Evolutionary conservation across 92 coral and sea anemone genomes (phyloP).

Genomic region (Actinernus sp.): DNA sequence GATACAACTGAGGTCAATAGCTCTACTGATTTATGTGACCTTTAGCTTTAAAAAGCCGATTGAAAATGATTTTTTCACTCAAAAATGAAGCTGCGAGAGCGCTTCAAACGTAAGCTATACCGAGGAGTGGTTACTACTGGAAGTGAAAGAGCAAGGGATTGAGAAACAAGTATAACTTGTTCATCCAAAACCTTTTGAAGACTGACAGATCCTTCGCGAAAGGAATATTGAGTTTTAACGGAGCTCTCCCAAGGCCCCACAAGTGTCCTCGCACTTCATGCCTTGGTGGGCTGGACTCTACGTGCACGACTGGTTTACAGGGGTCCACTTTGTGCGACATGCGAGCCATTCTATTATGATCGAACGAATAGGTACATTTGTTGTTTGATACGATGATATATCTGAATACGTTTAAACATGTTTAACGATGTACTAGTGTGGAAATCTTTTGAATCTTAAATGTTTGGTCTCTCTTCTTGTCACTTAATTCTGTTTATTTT

Average conservation of each 20-base stretch:
- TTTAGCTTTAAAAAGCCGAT: no score
- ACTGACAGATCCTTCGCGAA: not conserved
- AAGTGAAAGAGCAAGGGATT: conserved; percentile 16
- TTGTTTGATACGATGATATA: no score
- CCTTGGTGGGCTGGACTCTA: conserved; percentile 46
- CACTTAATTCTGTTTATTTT: no score
- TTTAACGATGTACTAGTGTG: no score
- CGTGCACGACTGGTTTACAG: conserved; percentile 27
- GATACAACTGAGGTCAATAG: no score
- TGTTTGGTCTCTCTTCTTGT: no score
- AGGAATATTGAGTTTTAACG: conserved; percentile 10
- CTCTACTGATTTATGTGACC: no score
- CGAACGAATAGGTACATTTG: conserved; percentile 37
- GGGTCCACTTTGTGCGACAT: conserved; percentile 45
- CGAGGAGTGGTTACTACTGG: conserved; percentile 42
- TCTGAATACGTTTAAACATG: no score
- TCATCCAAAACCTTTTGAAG: conserved; percentile 12
- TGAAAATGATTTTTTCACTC: no score
- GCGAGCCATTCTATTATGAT: conserved; percentile 12
- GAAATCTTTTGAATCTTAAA: no score
- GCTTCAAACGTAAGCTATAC: conserved; percentile 43
- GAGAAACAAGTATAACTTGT: conserved; percentile 3
- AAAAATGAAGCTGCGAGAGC: no score
- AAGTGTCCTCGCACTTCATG: conserved; percentile 53
- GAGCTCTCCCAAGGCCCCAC: conserved; percentile 17